Percentiles rank a stretch among this genome's conserved stretches.
Conservation (phyloP, 2,113 vertebrate genomes). For the Syrrhaptes paradoxus region DNA sequence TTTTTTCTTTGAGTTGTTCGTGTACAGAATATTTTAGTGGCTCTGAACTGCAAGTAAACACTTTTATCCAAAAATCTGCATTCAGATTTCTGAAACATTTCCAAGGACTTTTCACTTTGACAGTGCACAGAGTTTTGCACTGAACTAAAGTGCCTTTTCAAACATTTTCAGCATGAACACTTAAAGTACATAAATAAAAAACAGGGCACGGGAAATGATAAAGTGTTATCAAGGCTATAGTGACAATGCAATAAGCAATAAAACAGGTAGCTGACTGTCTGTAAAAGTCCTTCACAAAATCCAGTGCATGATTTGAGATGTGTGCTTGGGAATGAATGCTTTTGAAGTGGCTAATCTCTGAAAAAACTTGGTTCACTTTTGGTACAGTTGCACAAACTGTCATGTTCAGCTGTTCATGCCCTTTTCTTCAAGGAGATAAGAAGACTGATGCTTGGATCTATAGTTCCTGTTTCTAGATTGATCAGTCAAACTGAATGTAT, state of each 20-base stretch:
- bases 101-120: not conserved
- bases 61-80: not conserved
- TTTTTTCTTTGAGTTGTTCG: not conserved
- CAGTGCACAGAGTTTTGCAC: not conserved
- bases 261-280: not conserved
- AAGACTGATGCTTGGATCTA: not conserved
- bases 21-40: not conserved
- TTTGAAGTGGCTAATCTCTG: not conserved
- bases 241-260: not conserved
- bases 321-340: not conserved
- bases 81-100: not conserved
- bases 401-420: not conserved
- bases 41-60: not conserved
- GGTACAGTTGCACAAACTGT: not conserved
- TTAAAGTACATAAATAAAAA: not conserved
- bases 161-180: not conserved
- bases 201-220: not conserved
- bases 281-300: not conserved
- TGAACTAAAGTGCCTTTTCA: not conserved
- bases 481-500: not conserved
- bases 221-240: not conserved
- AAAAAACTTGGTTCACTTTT: not conserved
- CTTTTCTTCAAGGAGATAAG: not conserved
- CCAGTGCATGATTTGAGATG: not conserved
- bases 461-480: constrained; percentile 1